Conservation (phyloP, 2,888 invertebrate genomes). For the Drepanosiphum platanoidis region DNA sequence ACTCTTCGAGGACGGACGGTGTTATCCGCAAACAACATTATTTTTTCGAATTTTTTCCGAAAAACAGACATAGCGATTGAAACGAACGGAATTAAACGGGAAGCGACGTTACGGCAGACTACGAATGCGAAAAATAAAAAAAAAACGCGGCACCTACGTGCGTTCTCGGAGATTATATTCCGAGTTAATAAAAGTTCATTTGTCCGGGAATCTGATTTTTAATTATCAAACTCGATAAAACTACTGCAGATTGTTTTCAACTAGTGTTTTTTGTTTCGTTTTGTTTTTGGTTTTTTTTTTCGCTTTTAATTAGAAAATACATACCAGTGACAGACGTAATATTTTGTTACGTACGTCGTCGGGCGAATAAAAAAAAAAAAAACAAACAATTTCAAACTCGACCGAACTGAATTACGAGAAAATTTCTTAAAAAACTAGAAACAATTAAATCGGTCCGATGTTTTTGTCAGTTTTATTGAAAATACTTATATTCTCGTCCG, state of each 20-base stretch:
- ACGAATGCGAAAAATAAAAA: background rate
- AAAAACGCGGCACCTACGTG: too few species aligned
- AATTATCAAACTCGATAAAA: slow-evolving; percentile 30
- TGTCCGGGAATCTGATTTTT: slow-evolving; percentile 13
- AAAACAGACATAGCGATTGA: background rate
- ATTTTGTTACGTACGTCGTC: background rate
- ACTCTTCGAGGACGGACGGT: too few species aligned
- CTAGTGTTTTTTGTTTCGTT: too few species aligned
- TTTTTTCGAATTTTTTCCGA: background rate
- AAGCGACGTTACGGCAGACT: background rate
- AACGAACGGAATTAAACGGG: background rate
- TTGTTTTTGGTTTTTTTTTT: too few species aligned
- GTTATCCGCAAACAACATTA: too few species aligned
- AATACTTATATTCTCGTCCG: background rate
- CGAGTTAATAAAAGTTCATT: background rate
- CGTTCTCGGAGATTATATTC: too few species aligned
- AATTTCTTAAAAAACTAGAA: background rate
- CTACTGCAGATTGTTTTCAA: slow-evolving; percentile 1
- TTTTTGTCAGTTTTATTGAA: background rate
- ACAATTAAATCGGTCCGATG: background rate
- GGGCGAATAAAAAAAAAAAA: background rate
- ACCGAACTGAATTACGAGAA: background rate
- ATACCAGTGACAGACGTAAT: background rate
- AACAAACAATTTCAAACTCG: background rate
- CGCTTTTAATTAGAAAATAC: slow-evolving; percentile 25